These are phyloP conservation scores for Syngnathus rostellatus DNA, from an alignment of 2,797 vertebrate genomes.

Conservation along the genomic window DNA sequence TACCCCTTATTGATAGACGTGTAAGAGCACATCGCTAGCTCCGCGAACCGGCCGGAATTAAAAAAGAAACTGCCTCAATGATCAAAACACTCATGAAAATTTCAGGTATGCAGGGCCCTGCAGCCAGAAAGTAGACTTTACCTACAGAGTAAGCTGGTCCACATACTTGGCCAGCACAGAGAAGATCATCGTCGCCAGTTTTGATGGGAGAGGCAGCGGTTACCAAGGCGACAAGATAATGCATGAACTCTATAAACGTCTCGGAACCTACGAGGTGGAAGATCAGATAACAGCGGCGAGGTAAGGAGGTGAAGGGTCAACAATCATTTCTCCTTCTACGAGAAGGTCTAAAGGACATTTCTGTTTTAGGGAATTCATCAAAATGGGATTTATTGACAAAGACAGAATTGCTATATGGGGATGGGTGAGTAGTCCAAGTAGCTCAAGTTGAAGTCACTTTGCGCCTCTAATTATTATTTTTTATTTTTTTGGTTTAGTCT, in stretches of 20 bases:
- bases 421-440: slow-evolving; percentile 78
- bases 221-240: slow-evolving; percentile 89
- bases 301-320: slow-evolving; percentile 53
- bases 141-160: slow-evolving; percentile 78
- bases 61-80: neutral
- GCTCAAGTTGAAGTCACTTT: neutral
- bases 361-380: slow-evolving; percentile 77
- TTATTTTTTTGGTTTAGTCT: slow-evolving; percentile 72
- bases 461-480: neutral
- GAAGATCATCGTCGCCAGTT: slow-evolving; percentile 89
- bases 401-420: slow-evolving; percentile 92
- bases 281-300: slow-evolving; percentile 89
- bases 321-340: neutral
- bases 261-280: slow-evolving; percentile 91
- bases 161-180: slow-evolving; percentile 91
- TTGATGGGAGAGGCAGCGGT: slow-evolving; percentile 93
- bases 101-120: slow-evolving; percentile 88
- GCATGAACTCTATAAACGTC: slow-evolving; percentile 83
- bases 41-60: neutral
- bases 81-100: neutral
- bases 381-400: slow-evolving; percentile 82
- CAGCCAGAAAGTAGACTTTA: slow-evolving; percentile 81
- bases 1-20: slow-evolving; percentile 93
- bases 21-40: slow-evolving; percentile 72
- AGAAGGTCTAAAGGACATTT: slow-evolving; percentile 8